Base-by-base conservation (phyloP, 2,888 invertebrate species). In the Altica lythri region DNA sequence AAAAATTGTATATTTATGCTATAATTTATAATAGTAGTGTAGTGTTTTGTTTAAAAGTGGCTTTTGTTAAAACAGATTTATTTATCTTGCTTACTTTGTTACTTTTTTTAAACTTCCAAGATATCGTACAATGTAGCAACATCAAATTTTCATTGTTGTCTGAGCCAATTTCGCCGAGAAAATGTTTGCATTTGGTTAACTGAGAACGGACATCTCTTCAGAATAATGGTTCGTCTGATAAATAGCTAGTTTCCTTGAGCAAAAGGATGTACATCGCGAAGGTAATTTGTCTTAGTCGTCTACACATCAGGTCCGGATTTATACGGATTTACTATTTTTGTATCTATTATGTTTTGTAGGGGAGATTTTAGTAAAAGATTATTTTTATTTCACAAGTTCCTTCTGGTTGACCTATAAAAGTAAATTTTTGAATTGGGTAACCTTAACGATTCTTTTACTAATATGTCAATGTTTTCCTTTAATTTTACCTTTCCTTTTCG, bases 201-300 rank as follows among this genome's bases (percentile, higher is more conserved):
- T 34, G 34, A 53, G 54, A 52, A 43, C 53, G 52, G 50, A 48
- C 59, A 50, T 59, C 54, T 60, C 46, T 55, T 48, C 55, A 48
- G 50, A 53, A 61, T 59, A 61, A 61, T 57, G 61, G 59, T 46
- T 50, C 51, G 44, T 51, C 53, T 59, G 58, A 61, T 59, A 59
- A 61, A 61, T 59, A 57, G 57, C 59, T 43, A 48, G 50, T 42
- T 61, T 57, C 53, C 55, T 54, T 56, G 50, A 53, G 59, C 47
- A 52, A 65, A 49, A 62, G 63, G 64, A 65, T 64, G 59, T 66
- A 59, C 61, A 62, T 63, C 59, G 63, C 54, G 61, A 50, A 45
- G 59, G 64, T 64, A 62, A 68, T 69, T 69, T 66, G 66, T 69
- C 69, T 68, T 67, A 63, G 66, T 67, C 64, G 66, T 62, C 66